Base-by-base conservation (phyloP, 2,888 invertebrate genomes). In the Sinhomidia bicolor region DNA sequence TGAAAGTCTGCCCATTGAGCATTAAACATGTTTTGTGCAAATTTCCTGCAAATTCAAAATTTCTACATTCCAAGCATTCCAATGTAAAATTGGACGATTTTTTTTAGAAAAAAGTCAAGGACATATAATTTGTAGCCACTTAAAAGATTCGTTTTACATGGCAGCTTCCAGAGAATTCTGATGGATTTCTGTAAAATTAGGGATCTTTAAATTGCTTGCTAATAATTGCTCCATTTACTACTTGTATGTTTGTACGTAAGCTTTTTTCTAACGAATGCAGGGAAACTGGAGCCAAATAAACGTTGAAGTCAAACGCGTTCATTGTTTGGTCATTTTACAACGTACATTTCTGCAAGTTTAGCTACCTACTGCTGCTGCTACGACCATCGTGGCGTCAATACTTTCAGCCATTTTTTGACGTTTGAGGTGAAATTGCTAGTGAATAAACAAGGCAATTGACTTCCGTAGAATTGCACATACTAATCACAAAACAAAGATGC, bases 361-460 rank as follows among this genome's bases (percentile, higher is more conserved):
- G 1, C 23, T 57, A 17, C 57, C 1, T 20, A 9, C 20, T 57
- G n/a, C 12, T 47, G 36, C 17, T 51, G n/a, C 17, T 51, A 51
- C 51, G n/a, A n/a, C 51, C n/a, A 29, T 29, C 23, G 62, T 62
- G 62, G 12, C 4, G 62, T 29, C 26, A 62, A 62, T 12, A 62
- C 32, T 65, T 65, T 65, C 65, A n/a, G 29, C 14, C 9, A 26
- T 60, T 20, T 23, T 23, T 65, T 57, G 57, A 12, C 57, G 23
- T 65, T 65, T 32, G 4, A 65, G 0, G n/a, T n/a, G 32, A 65
- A 65, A 65, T 65, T 65, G 32, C 65, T 32, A n/a, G 14, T 68
- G 23, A 41, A 26, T 54, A 54, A 60, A 41, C 74, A 76, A 51
- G 12, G 76, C 44, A 81, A 86, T 81, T 86, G 86, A 81, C 86